Evolutionary conservation across 2,797 vertebrate genomes (phyloP).

Genomic region (Tenualosa thibaudeaui): DNA sequence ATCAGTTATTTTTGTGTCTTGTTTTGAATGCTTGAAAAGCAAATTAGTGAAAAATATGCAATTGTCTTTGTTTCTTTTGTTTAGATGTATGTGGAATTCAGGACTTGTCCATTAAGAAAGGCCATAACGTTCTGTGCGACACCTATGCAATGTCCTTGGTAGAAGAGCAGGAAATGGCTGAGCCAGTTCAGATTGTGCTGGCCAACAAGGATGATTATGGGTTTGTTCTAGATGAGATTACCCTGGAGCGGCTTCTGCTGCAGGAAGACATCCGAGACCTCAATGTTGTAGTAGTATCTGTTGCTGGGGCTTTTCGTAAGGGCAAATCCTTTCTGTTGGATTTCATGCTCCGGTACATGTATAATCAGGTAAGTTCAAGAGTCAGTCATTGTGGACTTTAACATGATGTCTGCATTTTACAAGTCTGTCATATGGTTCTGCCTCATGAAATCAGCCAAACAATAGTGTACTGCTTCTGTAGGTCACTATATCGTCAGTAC

Average conservation of each 20-base stretch:
- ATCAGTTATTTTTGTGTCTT: too few species aligned
- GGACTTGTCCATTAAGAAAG: not conserved
- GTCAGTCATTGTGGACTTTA: not conserved
- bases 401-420: not conserved
- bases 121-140: not conserved
- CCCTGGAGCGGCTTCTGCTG: conserved; percentile 90
- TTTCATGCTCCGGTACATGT: conserved; percentile 98
- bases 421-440: too few species aligned
- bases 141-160: not conserved
- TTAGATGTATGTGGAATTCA: not conserved
- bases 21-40: too few species aligned
- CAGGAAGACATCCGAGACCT: conserved; percentile 94
- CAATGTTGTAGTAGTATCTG: conserved; percentile 94
- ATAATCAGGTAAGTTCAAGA: conserved; percentile 64
- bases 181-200: conserved; percentile 90
- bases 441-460: too few species aligned
- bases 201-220: conserved; percentile 92
- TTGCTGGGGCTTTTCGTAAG: conserved; percentile 97
- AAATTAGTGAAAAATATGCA: not conserved
- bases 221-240: conserved; percentile 88
- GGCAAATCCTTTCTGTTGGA: conserved; percentile 98
- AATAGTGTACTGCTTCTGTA: too few species aligned
- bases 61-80: not conserved
- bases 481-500: too few species aligned
- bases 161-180: conserved; percentile 50